Evolutionary conservation across 2,113 vertebrate genomes (phyloP).

Genomic region (Poeciliopsis turrubarensis): DNA sequence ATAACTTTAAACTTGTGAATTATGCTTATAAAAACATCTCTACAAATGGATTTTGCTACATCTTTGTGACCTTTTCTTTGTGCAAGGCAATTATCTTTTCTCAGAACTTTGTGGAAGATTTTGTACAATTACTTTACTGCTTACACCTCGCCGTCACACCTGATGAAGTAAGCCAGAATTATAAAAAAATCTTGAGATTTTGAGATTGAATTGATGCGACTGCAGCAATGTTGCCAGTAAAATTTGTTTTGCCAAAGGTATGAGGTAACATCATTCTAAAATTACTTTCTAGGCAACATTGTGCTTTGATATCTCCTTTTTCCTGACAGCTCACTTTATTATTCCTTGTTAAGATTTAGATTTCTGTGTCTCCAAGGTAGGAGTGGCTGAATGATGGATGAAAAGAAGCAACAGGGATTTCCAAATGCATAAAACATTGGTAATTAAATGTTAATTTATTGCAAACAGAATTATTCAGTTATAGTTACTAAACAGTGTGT

Average conservation of each 20-base stretch:
- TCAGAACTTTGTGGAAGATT: too few relatives aligned
- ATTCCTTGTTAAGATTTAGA: background rate
- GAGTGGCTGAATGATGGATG: background rate
- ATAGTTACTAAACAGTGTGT: conserved; percentile 14
- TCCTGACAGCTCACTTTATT: background rate
- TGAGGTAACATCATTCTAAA: background rate
- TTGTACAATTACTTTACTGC: too few relatives aligned
- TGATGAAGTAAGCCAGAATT: too few relatives aligned
- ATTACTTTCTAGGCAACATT: background rate
- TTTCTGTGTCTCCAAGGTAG: background rate
- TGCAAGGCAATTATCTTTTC: too few relatives aligned
- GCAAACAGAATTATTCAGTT: conserved; percentile 4
- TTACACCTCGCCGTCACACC: too few relatives aligned
- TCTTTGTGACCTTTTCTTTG: too few relatives aligned
- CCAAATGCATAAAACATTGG: background rate
- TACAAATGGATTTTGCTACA: too few relatives aligned
- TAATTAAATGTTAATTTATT: conserved; percentile 10
- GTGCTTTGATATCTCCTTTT: background rate
- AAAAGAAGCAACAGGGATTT: background rate
- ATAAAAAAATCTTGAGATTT: too few relatives aligned
- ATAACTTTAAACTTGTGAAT: too few relatives aligned
- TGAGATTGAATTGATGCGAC: too few relatives aligned
- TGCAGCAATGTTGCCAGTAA: too few relatives aligned
- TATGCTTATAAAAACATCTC: too few relatives aligned
- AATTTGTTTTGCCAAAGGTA: background rate